These are phyloP conservation scores for Bos indicus DNA, from an alignment of 2,113 vertebrate species.

Conservation along the genomic window DNA sequence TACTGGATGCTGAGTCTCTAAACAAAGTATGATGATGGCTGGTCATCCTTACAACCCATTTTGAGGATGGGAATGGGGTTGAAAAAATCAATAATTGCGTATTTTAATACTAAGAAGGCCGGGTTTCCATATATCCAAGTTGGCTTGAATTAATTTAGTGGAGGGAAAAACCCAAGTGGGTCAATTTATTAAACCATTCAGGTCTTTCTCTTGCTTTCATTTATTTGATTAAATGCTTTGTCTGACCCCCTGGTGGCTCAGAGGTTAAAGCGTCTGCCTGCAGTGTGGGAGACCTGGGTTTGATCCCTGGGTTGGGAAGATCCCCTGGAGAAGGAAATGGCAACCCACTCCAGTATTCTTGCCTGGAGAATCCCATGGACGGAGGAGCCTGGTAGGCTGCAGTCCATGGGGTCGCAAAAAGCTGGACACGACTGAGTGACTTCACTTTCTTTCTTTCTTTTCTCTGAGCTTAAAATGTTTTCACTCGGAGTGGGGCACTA, in stretches of 20 bases:
- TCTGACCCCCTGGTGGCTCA: not conserved
- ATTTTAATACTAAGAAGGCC: not conserved
- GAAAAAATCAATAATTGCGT: not conserved
- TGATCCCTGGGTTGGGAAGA: no score
- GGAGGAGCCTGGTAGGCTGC: no score
- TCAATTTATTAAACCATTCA: not conserved
- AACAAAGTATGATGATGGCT: not conserved
- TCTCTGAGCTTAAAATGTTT: not conserved
- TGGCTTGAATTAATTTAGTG: not conserved
- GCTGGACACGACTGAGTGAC: no score
- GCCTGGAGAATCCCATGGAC: no score
- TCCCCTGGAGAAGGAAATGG: no score
- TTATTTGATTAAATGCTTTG: not conserved
- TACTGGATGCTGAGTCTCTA: not conserved
- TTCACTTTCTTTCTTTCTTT: not conserved
- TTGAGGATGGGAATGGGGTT: not conserved
- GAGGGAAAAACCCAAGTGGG: not conserved
- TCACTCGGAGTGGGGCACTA: not conserved
- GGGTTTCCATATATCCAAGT: not conserved
- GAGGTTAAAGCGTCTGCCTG: no score
- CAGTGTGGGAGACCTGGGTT: no score
- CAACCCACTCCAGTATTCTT: no score
- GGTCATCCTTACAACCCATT: not conserved
- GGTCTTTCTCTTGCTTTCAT: not conserved
- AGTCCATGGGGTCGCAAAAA: no score